Percentiles rank a stretch among this genome's conserved stretches.
Evolutionary conservation across 2,797 vertebrate genomes (phyloP).

Genomic region (Rhinella marina): DNA sequence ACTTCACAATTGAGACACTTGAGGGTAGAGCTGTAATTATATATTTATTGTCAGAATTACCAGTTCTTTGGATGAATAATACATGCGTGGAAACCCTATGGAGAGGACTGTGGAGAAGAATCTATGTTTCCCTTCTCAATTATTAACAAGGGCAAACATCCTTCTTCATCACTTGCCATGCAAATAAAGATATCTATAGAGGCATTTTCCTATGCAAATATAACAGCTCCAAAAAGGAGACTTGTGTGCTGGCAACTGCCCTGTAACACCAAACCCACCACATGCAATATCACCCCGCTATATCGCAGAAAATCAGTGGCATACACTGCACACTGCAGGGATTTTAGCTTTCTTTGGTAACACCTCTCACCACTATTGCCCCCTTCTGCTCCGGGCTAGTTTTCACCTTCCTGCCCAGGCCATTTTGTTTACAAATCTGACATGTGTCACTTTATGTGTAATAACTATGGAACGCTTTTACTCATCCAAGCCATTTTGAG

Average conservation of each 20-base stretch:
- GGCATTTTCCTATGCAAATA: slow-evolving; percentile 16
- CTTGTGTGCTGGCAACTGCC: background rate
- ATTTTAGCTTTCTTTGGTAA: too few species aligned
- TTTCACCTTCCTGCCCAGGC: too few species aligned
- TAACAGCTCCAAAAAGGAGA: background rate
- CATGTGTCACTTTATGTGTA: too few species aligned
- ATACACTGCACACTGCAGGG: too few species aligned
- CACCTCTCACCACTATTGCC: too few species aligned
- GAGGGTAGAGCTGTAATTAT: slow-evolving; percentile 53
- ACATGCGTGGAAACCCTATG: slow-evolving; percentile 40
- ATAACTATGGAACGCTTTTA: too few species aligned
- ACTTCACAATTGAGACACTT: slow-evolving; percentile 42
- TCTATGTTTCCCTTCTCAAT: slow-evolving; percentile 46
- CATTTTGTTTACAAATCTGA: too few species aligned
- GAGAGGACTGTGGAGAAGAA: slow-evolving; percentile 20
- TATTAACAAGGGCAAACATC: slow-evolving; percentile 34
- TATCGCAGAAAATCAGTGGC: too few species aligned
- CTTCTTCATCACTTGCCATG: background rate
- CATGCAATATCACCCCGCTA: too few species aligned
- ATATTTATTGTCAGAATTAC: slow-evolving; percentile 37
- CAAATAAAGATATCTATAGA: slow-evolving; percentile 9
- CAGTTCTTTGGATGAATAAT: slow-evolving; percentile 61
- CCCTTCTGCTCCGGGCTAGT: too few species aligned
- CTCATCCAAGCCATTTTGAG: too few species aligned
- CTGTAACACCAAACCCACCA: background rate